A percentile compares a stretch with the other conserved stretches of the same genome.
These are phyloP conservation scores for Acanthosoma haemorrhoidale DNA, from an alignment of 2,888 invertebrate species.

Conservation along the genomic window DNA sequence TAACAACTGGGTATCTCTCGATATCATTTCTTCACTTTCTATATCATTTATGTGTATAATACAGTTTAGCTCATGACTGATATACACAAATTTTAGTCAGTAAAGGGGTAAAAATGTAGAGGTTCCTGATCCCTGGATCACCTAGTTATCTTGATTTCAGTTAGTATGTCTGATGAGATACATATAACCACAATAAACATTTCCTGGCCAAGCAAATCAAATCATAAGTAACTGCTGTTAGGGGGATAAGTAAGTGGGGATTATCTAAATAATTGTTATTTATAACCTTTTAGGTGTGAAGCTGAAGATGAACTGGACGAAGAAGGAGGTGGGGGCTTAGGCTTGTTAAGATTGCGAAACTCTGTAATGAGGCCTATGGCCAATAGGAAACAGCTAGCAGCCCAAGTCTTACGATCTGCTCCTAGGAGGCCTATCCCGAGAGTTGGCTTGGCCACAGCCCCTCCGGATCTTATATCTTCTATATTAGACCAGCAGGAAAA, in stretches of 20 bases:
- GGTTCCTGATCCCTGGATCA: no score
- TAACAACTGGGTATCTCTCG: background rate
- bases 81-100: no score
- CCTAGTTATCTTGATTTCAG: no score
- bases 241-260: no score
- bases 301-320: conserved; percentile 40
- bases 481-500: conserved; percentile 35
- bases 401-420: conserved; percentile 29
- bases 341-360: conserved; percentile 43
- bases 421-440: conserved; percentile 33
- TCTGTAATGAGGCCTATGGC: conserved; percentile 42
- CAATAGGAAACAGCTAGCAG: conserved; percentile 35
- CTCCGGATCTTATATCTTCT: conserved; percentile 34
- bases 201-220: no score
- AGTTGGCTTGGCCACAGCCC: conserved; percentile 29
- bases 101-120: no score
- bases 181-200: no score
- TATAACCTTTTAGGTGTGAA: conserved; percentile 33
- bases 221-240: no score
- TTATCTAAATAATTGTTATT: background rate
- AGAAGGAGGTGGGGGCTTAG: conserved; percentile 41
- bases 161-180: no score
- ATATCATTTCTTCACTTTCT: background rate
- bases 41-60: background rate
- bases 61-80: no score